Evolutionary conservation across 2,113 vertebrate genomes (phyloP).

Genomic region (Pterocles burchelli): DNA sequence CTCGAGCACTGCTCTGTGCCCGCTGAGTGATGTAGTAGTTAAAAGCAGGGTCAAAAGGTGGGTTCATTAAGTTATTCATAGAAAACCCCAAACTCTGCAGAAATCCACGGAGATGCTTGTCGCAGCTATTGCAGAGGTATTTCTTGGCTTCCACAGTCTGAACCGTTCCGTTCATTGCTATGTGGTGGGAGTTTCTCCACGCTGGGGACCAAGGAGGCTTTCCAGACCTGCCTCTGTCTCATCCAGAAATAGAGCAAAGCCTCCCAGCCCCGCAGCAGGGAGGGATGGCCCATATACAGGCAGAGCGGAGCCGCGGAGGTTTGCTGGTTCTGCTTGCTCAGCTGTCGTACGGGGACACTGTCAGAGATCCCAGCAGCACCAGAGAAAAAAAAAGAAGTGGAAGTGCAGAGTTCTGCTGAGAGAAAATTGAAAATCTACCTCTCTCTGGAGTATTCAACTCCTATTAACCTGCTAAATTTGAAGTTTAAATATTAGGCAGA

Average conservation of each 20-base stretch:
- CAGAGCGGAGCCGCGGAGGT: not conserved
- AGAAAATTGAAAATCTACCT: not conserved
- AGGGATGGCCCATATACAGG: not conserved
- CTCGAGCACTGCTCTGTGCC: not conserved
- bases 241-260: not conserved
- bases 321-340: conserved; percentile 7
- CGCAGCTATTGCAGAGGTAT: not conserved
- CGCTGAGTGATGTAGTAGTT: not conserved
- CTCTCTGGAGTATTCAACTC: not conserved
- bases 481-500: not conserved
- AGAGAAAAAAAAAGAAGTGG: not conserved
- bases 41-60: not conserved
- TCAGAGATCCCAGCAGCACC: not conserved
- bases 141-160: not conserved
- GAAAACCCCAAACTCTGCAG: not conserved
- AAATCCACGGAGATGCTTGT: not conserved
- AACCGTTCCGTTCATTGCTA: not conserved
- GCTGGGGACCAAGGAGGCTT: not conserved
- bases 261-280: not conserved
- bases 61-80: not conserved
- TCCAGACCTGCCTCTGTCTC: not conserved
- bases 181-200: not conserved
- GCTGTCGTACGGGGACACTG: not conserved
- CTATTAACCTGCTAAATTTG: not conserved
- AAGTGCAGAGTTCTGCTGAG: not conserved